Conservation (phyloP, 2,888 invertebrate species). For the Drosophila fungiperda region DNA sequence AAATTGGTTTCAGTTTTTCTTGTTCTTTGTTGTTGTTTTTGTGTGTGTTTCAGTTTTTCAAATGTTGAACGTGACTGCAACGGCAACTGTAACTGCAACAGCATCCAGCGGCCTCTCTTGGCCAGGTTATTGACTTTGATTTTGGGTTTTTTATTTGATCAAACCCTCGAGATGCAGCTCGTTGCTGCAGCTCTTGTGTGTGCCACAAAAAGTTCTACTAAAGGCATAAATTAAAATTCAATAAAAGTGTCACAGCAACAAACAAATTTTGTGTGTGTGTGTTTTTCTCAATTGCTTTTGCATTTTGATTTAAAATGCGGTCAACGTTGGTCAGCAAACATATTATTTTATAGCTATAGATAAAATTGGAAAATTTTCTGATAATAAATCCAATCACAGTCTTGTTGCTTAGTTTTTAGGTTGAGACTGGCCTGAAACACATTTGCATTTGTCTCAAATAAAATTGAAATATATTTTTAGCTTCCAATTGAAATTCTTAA, state of each 20-base stretch:
- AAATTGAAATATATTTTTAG: neutral
- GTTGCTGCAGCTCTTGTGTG: slow-evolving; percentile 12
- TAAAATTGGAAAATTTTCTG: slow-evolving; percentile 21
- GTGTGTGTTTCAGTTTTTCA: slow-evolving; percentile 12
- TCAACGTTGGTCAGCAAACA: neutral
- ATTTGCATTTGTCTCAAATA: neutral
- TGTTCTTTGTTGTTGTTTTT: slow-evolving; percentile 27
- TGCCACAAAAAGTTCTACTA: slow-evolving; percentile 29
- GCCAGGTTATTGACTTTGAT: slow-evolving; percentile 73
- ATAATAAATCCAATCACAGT: slow-evolving; percentile 9
- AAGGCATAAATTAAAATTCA: slow-evolving; percentile 77
- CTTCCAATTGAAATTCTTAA: neutral
- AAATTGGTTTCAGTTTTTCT: slow-evolving; percentile 65
- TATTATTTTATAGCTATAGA: neutral
- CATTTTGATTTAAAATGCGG: slow-evolving; percentile 54
- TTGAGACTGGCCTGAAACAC: neutral
- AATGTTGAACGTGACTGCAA: slow-evolving; percentile 17
- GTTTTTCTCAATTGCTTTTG: slow-evolving; percentile 32
- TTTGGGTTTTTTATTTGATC: slow-evolving; percentile 32
- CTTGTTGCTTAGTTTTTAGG: neutral
- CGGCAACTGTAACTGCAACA: slow-evolving; percentile 16
- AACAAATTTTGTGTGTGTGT: slow-evolving; percentile 37
- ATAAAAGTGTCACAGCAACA: slow-evolving; percentile 77
- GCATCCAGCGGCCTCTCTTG: slow-evolving; percentile 27
- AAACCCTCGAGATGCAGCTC: slow-evolving; percentile 25